Conservation (phyloP, 2,113 vertebrate genomes). For the Ranitomeya imitator region DNA sequence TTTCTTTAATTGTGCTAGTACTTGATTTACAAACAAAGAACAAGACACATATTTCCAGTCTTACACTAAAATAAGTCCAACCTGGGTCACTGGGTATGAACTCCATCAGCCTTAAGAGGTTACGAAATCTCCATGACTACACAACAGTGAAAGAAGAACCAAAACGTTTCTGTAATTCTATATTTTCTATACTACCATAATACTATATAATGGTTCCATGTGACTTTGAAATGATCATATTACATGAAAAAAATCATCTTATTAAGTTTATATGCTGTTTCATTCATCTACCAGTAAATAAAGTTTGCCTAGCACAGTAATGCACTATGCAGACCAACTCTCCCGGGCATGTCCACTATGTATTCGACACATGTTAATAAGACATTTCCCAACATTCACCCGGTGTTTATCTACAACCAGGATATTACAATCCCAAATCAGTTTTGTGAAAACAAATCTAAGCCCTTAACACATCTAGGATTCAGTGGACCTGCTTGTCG, state of each 20-base stretch:
- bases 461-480: constrained; percentile 54
- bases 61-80: constrained; percentile 19
- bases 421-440: constrained; percentile 54
- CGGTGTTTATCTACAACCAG: constrained; percentile 61
- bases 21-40: background rate
- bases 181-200: constrained; percentile 43
- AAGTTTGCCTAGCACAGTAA: constrained; percentile 61
- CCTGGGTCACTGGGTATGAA: background rate
- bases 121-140: background rate
- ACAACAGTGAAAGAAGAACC: background rate
- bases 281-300: constrained; percentile 61
- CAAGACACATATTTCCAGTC: constrained; percentile 13
- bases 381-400: constrained; percentile 59
- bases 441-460: constrained; percentile 64
- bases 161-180: constrained; percentile 1
- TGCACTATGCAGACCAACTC: constrained; percentile 61
- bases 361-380: constrained; percentile 64
- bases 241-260: constrained; percentile 59
- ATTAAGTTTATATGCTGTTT: constrained; percentile 59
- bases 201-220: background rate
- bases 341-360: constrained; percentile 54
- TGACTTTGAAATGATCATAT: background rate
- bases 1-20: background rate
- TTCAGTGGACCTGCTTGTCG: constrained; percentile 38
- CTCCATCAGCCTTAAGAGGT: background rate